Conservation (phyloP, 2,888 invertebrate species). For the Drosophila melanosoma region DNA sequence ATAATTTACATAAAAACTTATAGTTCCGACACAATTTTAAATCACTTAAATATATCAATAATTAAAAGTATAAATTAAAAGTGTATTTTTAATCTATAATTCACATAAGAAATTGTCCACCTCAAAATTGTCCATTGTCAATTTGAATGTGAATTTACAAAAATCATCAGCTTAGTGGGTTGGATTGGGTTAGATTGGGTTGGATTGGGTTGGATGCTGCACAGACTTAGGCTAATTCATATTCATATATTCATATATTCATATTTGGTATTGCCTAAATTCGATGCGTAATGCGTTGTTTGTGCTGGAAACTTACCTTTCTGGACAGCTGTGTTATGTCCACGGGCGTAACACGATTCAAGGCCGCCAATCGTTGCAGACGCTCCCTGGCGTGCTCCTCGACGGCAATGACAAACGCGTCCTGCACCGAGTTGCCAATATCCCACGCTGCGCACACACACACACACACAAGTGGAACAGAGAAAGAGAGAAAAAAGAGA, state of each 20-base stretch:
- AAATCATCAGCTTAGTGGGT: background rate
- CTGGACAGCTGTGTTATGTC: slow-evolving; percentile 96
- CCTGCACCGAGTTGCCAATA: slow-evolving; percentile 95
- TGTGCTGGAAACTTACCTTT: slow-evolving; percentile 87
- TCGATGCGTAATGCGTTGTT: background rate
- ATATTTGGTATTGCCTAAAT: background rate
- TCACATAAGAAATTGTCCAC: background rate
- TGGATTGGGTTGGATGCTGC: background rate
- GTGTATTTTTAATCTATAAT: background rate
- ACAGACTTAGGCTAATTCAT: background rate
- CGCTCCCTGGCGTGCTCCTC: slow-evolving; percentile 97
- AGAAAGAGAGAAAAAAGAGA: slow-evolving; percentile 4
- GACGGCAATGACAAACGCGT: slow-evolving; percentile 99
- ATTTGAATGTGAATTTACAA: background rate
- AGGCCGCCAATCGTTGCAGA: slow-evolving; percentile 95
- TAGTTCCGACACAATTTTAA: too few species aligned
- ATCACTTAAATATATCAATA: too few species aligned
- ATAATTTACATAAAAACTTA: too few species aligned
- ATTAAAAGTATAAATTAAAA: too few species aligned
- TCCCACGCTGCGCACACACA: slow-evolving; percentile 89
- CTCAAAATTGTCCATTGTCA: too few species aligned
- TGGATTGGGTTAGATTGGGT: background rate
- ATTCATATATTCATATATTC: background rate
- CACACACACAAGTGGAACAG: slow-evolving; percentile 55
- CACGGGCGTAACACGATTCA: slow-evolving; percentile 96